phyloP scores from a whole-genome alignment of 35 echinoderm and acorn worm species.

The Ptychodera flava region DNA sequence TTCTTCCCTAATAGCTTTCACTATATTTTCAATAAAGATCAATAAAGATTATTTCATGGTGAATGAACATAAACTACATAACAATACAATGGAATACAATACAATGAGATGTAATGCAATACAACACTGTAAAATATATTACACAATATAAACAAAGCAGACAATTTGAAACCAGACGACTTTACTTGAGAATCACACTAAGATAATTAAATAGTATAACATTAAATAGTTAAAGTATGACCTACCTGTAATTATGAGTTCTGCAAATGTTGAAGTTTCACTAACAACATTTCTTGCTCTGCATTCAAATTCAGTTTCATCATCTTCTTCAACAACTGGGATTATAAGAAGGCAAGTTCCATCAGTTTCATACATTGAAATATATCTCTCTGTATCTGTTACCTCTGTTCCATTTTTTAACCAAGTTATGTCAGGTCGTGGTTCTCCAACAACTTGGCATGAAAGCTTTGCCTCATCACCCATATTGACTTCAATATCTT shows the following conservation, averaged over 20 bases:
- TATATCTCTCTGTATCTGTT: conserved; percentile 43
- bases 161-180: no score
- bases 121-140: no score
- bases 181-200: no score
- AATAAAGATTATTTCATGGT: no score
- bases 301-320: conserved; percentile 74
- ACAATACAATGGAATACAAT: no score
- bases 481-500: conserved; percentile 60
- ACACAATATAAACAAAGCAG: no score
- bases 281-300: conserved; percentile 33
- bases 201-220: neutral
- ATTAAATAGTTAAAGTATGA: neutral
- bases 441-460: conserved; percentile 60
- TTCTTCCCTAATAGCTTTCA: neutral
- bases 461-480: conserved; percentile 54
- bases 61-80: no score
- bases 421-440: conserved; percentile 68
- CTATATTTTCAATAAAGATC: neutral
- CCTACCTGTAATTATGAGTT: conserved; percentile 34
- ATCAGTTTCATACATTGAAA: conserved; percentile 53
- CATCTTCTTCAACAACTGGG: conserved; percentile 58
- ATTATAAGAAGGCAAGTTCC: conserved; percentile 75
- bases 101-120: no score
- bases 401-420: conserved; percentile 56
- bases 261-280: conserved; percentile 43